These are phyloP conservation scores for Ophioninae sp. DNA, from an alignment of 2,888 invertebrate genomes.

Conservation along the genomic window DNA sequence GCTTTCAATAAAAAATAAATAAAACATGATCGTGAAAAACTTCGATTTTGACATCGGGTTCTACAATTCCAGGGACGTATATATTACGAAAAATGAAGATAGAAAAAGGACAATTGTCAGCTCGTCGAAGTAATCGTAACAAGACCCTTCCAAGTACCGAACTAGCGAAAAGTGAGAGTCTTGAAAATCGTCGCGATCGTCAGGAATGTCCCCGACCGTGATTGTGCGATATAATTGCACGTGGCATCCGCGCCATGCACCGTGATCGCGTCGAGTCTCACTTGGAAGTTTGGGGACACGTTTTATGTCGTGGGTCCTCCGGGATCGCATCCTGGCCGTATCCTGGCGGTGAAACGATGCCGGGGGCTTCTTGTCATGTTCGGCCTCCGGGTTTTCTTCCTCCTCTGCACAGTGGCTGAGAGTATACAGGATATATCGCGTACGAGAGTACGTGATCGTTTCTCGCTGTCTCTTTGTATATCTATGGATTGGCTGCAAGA, in stretches of 20 bases:
- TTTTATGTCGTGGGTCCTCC: neutral
- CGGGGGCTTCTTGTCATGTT: constrained; percentile 31
- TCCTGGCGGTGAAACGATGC: constrained; percentile 24
- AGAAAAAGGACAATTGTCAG: too few species aligned
- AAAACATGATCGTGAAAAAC: too few species aligned
- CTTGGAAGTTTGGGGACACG: constrained; percentile 16
- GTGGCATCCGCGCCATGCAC: neutral
- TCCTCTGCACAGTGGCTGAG: neutral
- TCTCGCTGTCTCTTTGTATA: too few species aligned
- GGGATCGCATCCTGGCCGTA: constrained; percentile 10
- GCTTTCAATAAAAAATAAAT: too few species aligned
- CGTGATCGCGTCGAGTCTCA: constrained; percentile 8
- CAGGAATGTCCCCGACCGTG: neutral
- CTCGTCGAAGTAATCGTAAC: too few species aligned
- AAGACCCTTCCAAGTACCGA: too few species aligned
- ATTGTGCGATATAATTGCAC: constrained; percentile 9
- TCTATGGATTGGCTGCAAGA: neutral
- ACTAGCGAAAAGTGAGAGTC: too few species aligned
- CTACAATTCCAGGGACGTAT: too few species aligned
- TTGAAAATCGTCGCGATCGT: neutral
- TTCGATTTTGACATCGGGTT: too few species aligned
- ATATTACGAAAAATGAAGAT: too few species aligned
- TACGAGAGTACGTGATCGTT: constrained; percentile 46
- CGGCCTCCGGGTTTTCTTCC: constrained; percentile 33
- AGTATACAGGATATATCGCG: constrained; percentile 16